These are phyloP conservation scores for Suillia variegata DNA, from an alignment of 2,888 invertebrate genomes.

Conservation along the genomic window DNA sequence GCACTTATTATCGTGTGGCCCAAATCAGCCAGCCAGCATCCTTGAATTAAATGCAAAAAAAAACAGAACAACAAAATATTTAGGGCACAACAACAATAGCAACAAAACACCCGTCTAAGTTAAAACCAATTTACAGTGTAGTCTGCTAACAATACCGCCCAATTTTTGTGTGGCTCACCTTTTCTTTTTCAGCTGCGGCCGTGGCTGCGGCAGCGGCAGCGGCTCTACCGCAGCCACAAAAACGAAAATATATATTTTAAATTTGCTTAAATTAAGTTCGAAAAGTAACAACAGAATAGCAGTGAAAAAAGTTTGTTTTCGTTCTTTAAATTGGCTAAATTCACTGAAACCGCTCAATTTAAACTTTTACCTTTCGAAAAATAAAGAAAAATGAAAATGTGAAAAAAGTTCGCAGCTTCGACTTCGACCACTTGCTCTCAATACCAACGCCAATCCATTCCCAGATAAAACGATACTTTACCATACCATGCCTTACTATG, in stretches of 20 bases:
- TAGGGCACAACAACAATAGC: too few species aligned
- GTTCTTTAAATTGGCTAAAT: constrained; percentile 16
- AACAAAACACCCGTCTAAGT: background rate
- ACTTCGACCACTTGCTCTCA: too few species aligned
- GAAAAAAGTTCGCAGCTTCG: background rate
- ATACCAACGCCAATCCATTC: too few species aligned
- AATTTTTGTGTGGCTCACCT: too few species aligned
- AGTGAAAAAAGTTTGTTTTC: constrained; percentile 4
- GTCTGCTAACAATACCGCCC: background rate
- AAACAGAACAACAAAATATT: too few species aligned
- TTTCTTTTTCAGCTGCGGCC: too few species aligned
- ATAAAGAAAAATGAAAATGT: background rate
- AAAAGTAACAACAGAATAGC: constrained; percentile 5
- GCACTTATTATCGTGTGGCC: constrained; percentile 10
- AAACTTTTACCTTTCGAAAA: constrained; percentile 4
- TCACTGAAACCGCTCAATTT: background rate
- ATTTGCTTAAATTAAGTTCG: constrained; percentile 14
- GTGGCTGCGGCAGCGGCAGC: too few species aligned
- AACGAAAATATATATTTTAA: background rate
- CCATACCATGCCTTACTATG: too few species aligned
- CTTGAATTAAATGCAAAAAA: background rate
- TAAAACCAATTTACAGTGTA: background rate
- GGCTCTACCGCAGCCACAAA: too few species aligned
- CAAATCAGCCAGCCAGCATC: background rate
- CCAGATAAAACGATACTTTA: too few species aligned